These are phyloP conservation scores for Aphyosemion australe DNA, from an alignment of 2,113 vertebrate genomes.

Conservation along the genomic window DNA sequence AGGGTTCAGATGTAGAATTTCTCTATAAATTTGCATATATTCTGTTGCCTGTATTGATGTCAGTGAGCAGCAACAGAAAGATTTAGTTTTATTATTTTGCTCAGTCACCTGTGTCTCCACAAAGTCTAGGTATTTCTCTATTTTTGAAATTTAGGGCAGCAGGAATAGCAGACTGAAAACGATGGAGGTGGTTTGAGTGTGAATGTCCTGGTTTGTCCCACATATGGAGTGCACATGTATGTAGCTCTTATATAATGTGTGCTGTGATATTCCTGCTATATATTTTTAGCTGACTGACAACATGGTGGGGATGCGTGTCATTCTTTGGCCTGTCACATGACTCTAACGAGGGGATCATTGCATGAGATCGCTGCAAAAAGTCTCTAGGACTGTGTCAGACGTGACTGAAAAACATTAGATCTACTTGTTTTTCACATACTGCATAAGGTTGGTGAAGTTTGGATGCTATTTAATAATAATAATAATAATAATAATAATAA, in stretches of 20 bases:
- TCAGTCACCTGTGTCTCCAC: background rate
- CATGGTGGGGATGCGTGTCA: conserved; percentile 41
- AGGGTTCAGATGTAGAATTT: background rate
- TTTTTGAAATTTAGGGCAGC: conserved; percentile 32
- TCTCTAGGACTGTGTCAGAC: background rate
- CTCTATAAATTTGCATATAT: background rate
- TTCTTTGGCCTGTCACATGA: conserved; percentile 37
- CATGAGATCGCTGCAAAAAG: background rate
- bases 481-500: too few species aligned
- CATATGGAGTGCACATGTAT: conserved; percentile 18
- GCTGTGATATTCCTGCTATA: conserved; percentile 16
- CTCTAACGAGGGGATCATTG: conserved; percentile 6
- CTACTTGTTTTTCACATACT: background rate
- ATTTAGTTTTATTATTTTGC: background rate
- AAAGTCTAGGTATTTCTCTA: background rate
- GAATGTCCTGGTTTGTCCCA: conserved; percentile 25
- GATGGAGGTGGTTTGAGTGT: conserved; percentile 15
- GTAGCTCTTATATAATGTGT: conserved; percentile 32
- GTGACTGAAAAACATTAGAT: conserved; percentile 10
- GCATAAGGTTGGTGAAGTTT: too few species aligned
- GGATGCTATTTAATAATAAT: too few species aligned
- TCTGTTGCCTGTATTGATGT: too few species aligned
- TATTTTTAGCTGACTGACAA: conserved; percentile 61
- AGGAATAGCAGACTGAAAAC: conserved; percentile 3
- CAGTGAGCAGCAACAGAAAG: too few species aligned